phyloP scores from a whole-genome alignment of 2,797 vertebrate genomes.

The Sebastes vulpes region DNA sequence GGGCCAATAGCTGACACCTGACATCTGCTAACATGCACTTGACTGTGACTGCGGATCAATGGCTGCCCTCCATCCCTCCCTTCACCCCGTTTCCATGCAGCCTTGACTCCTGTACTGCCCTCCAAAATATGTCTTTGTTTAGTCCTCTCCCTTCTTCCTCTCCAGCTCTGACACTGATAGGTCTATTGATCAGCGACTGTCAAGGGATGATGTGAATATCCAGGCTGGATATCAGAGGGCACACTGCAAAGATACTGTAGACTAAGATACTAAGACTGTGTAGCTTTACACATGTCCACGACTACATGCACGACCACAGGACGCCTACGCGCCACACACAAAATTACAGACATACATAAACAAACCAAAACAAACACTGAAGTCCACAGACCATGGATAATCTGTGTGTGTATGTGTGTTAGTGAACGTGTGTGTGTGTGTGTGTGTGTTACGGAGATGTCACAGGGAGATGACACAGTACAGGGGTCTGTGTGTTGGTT shows the following conservation, averaged over 20 bases:
- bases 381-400: conserved; percentile 53
- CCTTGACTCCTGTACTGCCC: conserved; percentile 55
- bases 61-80: conserved; percentile 32
- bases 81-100: conserved; percentile 30
- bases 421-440: conserved; percentile 23
- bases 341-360: conserved; percentile 61
- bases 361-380: conserved; percentile 56
- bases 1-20: conserved; percentile 78
- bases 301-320: conserved; percentile 7
- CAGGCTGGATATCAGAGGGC: conserved; percentile 26
- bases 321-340: conserved; percentile 12
- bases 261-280: not conserved
- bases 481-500: conserved; percentile 68
- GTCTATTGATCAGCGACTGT: conserved; percentile 67
- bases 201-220: conserved; percentile 52
- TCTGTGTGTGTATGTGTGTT: conserved; percentile 24
- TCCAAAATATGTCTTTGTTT: conserved; percentile 60
- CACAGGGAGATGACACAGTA: conserved; percentile 70
- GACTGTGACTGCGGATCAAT: conserved; percentile 77
- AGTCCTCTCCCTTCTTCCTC: conserved; percentile 11
- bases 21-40: conserved; percentile 86
- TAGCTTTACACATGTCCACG: conserved; percentile 24
- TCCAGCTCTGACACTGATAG: conserved; percentile 52
- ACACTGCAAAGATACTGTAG: conserved; percentile 18
- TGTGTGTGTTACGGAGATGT: conserved; percentile 52